Evolutionary conservation across 2,888 invertebrate species (phyloP).

Genomic region (Drosophila mettleri): DNA sequence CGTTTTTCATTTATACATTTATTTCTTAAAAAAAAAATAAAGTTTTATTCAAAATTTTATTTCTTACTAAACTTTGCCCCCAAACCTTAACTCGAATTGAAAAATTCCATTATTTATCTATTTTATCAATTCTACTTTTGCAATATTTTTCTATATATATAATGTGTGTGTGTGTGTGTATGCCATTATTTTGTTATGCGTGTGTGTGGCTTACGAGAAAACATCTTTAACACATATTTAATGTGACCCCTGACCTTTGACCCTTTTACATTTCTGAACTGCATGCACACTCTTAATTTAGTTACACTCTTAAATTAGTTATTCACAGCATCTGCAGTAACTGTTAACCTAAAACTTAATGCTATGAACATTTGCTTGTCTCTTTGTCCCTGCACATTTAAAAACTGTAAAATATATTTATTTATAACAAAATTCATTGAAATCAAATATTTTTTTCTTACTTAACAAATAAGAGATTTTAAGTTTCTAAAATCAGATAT

Average conservation of each 20-base stretch:
- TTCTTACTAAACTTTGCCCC: neutral
- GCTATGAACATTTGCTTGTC: neutral
- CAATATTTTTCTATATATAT: slow-evolving; percentile 24
- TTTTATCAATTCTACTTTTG: slow-evolving; percentile 21
- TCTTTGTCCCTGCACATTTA: too few species aligned
- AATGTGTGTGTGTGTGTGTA: slow-evolving; percentile 27
- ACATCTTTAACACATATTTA: neutral
- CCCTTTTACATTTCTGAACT: neutral
- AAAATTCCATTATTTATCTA: neutral
- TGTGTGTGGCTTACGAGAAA: slow-evolving; percentile 6
- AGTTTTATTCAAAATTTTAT: neutral
- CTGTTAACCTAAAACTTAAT: neutral
- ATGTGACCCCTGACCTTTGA: neutral
- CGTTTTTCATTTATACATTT: slow-evolving; percentile 14
- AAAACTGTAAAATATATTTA: neutral
- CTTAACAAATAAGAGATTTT: neutral
- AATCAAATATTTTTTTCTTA: neutral
- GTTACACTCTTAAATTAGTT: neutral
- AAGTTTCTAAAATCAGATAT: neutral
- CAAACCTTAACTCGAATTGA: neutral
- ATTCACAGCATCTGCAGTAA: neutral
- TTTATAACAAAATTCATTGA: neutral
- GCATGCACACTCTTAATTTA: neutral
- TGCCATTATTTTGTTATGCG: slow-evolving; percentile 12
- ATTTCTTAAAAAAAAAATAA: neutral